Evolutionary conservation across 2,113 vertebrate species (phyloP), one percentile per base, ranked within the genome.

Genomic region (Tichodroma muraria): DNA sequence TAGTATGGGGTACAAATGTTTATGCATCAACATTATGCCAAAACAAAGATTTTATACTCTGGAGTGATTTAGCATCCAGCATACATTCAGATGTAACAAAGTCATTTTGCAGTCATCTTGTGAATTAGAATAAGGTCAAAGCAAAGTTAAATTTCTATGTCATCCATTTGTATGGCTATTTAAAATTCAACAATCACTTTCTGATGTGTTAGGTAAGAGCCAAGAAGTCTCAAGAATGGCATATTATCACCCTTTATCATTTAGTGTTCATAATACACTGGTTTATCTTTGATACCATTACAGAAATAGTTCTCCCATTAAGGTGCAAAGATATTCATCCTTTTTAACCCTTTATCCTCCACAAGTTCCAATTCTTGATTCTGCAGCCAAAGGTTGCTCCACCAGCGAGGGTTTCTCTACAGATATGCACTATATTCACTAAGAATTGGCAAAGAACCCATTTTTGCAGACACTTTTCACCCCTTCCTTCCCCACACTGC

Each of bases 201-300:
- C 98, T 98, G 97, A 98, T 98, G 98, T 98, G 99, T 97, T 98
- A 99, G 99, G 99, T 99, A 99, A 99, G 98, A 98, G 98, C 98
- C 98, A 98, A 98, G 98, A 98, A 98, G 98, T 98, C 98, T 98
- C 97, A 98, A 98, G 98, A 98, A 98, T 94, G 97, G 98, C 97
- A 98, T 97, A 98, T 98, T 98, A 98, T 98, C 97, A 44, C 97
- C 97, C 97, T 98, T 98, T 97, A 98, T 98, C 98, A 98, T 98
- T 98, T 97, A 97, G 96, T 97, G 96, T 96, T 98, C 96, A 98
- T 98, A 98, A 98, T 98, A 98, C 95, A 97, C 97, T 97, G 98
- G 97, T 97, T 98, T 98, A 98, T 98, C 98, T 98, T 98, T 98
- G 97, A 98, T 98, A 98, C 96, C 97, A 98, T 98, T 98, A 98